phyloP scores from a whole-genome alignment of 2,113 vertebrate species.

The Pterophyllum scalare region DNA sequence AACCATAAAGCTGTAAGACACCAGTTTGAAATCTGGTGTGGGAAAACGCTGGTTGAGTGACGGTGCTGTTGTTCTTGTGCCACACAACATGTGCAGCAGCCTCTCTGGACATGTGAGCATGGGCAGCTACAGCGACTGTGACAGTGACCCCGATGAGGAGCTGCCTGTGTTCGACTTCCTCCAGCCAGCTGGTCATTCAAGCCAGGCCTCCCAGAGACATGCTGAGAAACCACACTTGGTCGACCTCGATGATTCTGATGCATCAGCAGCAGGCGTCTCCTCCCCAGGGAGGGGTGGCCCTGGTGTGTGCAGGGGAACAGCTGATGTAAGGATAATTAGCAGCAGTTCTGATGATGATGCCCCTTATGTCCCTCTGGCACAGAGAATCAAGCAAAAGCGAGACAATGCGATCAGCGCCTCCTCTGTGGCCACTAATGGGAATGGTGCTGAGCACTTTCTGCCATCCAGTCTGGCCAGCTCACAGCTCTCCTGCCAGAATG shows the following conservation, averaged over 20 bases:
- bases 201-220: not conserved
- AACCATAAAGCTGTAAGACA: not conserved
- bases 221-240: not conserved
- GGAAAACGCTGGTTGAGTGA: not conserved
- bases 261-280: not conserved
- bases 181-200: constrained; percentile 33
- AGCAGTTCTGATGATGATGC: constrained; percentile 81
- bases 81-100: not conserved
- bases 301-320: not conserved
- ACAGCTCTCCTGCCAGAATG: not conserved
- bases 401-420: not conserved
- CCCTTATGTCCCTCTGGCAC: constrained; percentile 72
- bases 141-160: constrained; percentile 77
- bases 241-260: constrained; percentile 29
- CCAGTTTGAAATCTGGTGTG: not conserved
- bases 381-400: constrained; percentile 77
- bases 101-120: constrained; percentile 33
- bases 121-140: constrained; percentile 71
- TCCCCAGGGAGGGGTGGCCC: not conserved
- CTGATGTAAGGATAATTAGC: constrained; percentile 69
- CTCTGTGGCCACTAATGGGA: constrained; percentile 9
- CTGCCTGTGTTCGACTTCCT: constrained; percentile 82
- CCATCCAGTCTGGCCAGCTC: not conserved
- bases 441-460: not conserved
- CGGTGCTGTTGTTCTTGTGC: not conserved